Evolutionary conservation across 2,888 invertebrate genomes (phyloP).

Genomic region (Parasteatoda lunata): DNA sequence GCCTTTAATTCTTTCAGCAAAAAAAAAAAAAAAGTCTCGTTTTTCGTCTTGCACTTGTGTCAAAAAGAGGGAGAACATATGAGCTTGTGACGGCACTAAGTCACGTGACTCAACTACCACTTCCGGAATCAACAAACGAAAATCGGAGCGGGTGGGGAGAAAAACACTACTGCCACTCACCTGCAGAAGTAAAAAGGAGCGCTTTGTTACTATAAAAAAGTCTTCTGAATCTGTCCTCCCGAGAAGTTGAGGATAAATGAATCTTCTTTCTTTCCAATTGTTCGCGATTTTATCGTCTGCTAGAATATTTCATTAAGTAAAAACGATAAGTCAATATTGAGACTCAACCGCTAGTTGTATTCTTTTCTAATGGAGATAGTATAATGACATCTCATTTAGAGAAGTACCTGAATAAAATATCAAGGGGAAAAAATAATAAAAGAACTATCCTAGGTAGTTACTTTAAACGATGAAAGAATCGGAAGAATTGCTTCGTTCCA

Average conservation of each 20-base stretch:
- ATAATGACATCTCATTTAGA: constrained; percentile 33
- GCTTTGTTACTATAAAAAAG: background rate
- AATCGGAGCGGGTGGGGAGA: constrained; percentile 7
- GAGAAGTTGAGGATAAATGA: background rate
- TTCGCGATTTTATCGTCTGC: constrained; percentile 12
- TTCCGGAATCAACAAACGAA: background rate
- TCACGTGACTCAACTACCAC: constrained; percentile 31
- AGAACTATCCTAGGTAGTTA: constrained; percentile 33
- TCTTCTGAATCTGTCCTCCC: constrained; percentile 16
- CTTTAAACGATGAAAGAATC: constrained; percentile 50
- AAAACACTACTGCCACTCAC: constrained; percentile 42
- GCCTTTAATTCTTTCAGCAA: too few relatives aligned
- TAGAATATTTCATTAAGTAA: background rate
- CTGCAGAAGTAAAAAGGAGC: constrained; percentile 14
- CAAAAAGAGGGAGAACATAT: background rate
- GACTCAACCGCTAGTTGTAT: background rate
- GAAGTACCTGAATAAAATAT: constrained; percentile 23
- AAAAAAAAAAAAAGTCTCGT: too few relatives aligned
- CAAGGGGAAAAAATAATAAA: constrained; percentile 39
- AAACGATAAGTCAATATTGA: too few relatives aligned
- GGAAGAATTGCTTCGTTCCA: constrained; percentile 33
- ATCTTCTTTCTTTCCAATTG: constrained; percentile 6
- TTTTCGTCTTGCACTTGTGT: too few relatives aligned
- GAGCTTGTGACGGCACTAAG: background rate
- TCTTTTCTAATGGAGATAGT: constrained; percentile 19